Evolutionary conservation across 1,140 invertebrate genomes (phyloP), one percentile per base, ranked within the genome.

Genomic region (Trichogramma pretiosum): DNA sequence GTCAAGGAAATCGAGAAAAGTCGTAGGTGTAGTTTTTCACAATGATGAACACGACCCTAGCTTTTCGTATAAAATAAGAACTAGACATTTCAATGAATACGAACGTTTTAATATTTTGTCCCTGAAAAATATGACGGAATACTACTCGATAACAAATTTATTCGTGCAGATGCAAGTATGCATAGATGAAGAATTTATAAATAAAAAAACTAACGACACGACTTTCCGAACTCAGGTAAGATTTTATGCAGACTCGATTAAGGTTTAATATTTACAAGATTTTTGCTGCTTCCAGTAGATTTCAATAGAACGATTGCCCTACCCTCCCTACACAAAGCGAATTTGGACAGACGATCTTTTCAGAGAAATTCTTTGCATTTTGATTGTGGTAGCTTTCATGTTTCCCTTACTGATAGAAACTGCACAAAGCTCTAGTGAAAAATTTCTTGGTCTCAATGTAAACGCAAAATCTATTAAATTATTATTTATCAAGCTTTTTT

Each of bases 331-430:
- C 5, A 11, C 5, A 28, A 5, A 28, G 24, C 5, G 5, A 7
- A 28, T 7, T 28, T 7, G 5, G 5, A 7, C 11, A 11, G 24
- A 28, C 24, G 11, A 7, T 28, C 5, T 5, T 11, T 7, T n/a
- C 19, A 50, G 41, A 11, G 2, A 24, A n/a, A 18, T 48, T 48
- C 43, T 41, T 43, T 42, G 13, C n/a, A 13, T 7, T 22, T 24
- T 39, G 14, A 14, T 11, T 3, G 8, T 39, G 19, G 5, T 23
- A 10, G 37, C 37, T 21, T 39, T 39, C 21, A n/a, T 39, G 3
- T 14, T 39, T 13, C 37, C 37, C 14, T 22, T 39, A 7, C 24
- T 19, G 19, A 23, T 39, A 13, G 37, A 39, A 9, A 39, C 37
- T 4, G 17, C 37, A 11, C 13, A 24, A 14, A 22, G 19, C 8